Conservation (phyloP, 1,140 invertebrate species). For the Heterodera schachtii region DNA sequence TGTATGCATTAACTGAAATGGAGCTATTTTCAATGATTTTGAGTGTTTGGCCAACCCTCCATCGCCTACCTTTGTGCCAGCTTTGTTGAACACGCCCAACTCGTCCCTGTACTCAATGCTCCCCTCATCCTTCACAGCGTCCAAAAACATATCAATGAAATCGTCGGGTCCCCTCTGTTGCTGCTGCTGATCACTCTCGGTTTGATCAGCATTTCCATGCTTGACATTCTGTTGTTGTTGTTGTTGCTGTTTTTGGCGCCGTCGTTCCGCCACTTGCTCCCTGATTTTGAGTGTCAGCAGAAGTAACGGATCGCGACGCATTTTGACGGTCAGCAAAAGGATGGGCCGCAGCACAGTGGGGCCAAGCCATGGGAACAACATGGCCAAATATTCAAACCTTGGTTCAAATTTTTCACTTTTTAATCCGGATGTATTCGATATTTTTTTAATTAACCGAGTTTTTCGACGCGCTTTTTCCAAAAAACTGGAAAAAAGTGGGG, state of each 20-base stretch:
- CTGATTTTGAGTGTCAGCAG: slow-evolving; percentile 19
- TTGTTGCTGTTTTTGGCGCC: background rate
- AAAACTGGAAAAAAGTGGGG: no score
- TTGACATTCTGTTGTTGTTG: no score
- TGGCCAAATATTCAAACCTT: background rate
- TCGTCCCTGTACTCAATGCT: background rate
- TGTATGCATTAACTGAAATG: no score
- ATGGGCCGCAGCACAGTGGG: background rate
- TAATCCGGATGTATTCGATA: no score
- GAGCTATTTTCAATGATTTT: no score
- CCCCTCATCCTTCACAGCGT: background rate
- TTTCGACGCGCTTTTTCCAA: no score
- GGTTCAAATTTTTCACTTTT: no score
- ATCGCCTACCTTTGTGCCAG: background rate
- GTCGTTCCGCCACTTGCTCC: slow-evolving; percentile 1
- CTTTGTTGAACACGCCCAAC: slow-evolving; percentile 16
- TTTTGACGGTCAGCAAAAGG: slow-evolving; percentile 6
- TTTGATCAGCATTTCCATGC: no score
- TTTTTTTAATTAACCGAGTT: no score
- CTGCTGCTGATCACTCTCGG: slow-evolving; percentile 2
- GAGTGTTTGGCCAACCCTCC: no score
- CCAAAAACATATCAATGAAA: slow-evolving; percentile 25
- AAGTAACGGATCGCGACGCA: slow-evolving; percentile 7
- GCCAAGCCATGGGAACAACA: slow-evolving; percentile 7
- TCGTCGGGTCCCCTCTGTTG: background rate